Base-by-base conservation (phyloP, 2,797 vertebrate genomes). In the Loris lydekkerianus region DNA sequence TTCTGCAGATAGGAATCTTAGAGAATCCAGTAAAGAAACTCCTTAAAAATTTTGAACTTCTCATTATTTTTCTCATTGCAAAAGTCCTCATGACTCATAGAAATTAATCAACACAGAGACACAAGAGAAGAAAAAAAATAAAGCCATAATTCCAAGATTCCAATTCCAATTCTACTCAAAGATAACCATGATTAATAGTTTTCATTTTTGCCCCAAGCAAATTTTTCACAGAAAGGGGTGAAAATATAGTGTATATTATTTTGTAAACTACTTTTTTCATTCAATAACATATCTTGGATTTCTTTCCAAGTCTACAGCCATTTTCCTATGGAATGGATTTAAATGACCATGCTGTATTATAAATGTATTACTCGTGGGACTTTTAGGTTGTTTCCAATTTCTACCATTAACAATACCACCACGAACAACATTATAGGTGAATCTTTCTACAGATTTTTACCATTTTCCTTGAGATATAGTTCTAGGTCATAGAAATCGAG, bases 1-100 rank as follows among this genome's bases (percentile, higher is more conserved):
- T 89, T 87, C 93, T 72, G 6, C 37, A 80, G 76, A 23, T 49
- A 87, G 60, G 69, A 46, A 83, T 77, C 86, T 88, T 93, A 82
- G 7, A 15, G 31, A 90, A 82, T 21, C 13, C 31, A 75, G 43
- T 15, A 15, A 21, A 11, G 25, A 49, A 40, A 37, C 6, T 72
- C 11, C 58, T 78, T 53, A 63, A 80, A 43, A 43, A 3, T 78
- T 60, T 92, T 43, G 3, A 73, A 93, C 75, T 93, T 91, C 61
- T 91, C 78, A 27, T 78, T 60, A 18, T 46, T 87, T 93, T 92
- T 72, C 85, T 92, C 46, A 83, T 53, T 61, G 65, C 17, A 60
- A 93, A 90, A 95, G 1, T 58, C 18, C 61, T 63, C 43, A 25
- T 78, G 70, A 63, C 60, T 13, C 89, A 23, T 17, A 65, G 31